Percentiles rank a stretch among this genome's conserved stretches.
Conservation (phyloP, 2,888 invertebrate genomes). For the Toxonevra muliebris region DNA sequence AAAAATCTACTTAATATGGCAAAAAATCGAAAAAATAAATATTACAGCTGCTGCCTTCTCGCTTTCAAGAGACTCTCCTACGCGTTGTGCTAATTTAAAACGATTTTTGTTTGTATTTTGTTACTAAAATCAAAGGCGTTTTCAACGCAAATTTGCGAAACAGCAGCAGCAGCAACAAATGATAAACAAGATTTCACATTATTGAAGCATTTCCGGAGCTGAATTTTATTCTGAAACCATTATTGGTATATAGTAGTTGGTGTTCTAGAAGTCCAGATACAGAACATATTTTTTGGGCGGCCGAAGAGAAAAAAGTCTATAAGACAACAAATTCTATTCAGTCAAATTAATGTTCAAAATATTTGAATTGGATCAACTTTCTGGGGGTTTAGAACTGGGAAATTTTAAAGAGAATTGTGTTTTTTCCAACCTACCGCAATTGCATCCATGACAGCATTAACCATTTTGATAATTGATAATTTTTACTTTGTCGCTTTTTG, state of each 20-base stretch:
- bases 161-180: constrained; percentile 17
- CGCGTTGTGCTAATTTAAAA: constrained; percentile 59
- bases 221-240: not conserved
- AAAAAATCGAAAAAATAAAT: no score
- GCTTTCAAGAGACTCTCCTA: constrained; percentile 46
- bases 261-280: no score
- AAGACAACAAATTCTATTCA: no score
- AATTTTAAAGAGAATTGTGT: not conserved
- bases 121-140: not conserved
- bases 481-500: constrained; percentile 23
- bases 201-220: not conserved
- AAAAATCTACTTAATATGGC: no score
- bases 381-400: no score
- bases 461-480: constrained; percentile 54
- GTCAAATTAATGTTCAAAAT: no score
- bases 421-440: constrained; percentile 62
- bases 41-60: not conserved
- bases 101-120: constrained; percentile 36
- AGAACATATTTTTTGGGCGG: no score
- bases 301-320: no score
- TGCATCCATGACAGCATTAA: constrained; percentile 65
- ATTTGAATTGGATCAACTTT: no score
- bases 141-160: constrained; percentile 5
- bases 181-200: not conserved
- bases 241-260: no score